Conservation (phyloP, 2,888 invertebrate species). For the Agriopis leucophaearia region DNA sequence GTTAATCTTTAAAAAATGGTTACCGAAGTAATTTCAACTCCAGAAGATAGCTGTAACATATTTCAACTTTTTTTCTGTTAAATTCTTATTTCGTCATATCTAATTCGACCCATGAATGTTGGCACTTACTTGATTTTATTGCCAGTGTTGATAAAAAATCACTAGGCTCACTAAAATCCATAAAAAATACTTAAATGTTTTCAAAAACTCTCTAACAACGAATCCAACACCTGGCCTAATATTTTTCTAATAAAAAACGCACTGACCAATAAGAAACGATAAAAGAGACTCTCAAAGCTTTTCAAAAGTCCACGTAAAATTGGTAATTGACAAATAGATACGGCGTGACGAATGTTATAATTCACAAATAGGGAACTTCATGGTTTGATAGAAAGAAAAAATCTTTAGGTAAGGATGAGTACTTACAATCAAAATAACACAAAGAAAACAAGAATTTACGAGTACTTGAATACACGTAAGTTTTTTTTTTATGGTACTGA, state of each 20-base stretch:
- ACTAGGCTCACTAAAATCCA: conserved; percentile 4
- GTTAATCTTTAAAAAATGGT: neutral
- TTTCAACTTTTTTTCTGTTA: neutral
- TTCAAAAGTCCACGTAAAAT: conserved; percentile 57
- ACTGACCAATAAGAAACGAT: conserved; percentile 45
- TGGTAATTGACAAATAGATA: conserved; percentile 56
- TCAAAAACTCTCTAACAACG: conserved; percentile 14
- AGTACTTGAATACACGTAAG: neutral
- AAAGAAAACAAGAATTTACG: neutral
- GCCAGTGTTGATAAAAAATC: neutral
- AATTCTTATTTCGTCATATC: neutral
- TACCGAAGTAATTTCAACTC: neutral
- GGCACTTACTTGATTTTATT: conserved; percentile 12
- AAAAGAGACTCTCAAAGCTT: conserved; percentile 45
- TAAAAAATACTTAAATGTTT: conserved; percentile 5
- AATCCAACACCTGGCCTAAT: conserved; percentile 26
- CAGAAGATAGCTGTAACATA: neutral
- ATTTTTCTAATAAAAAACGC: conserved; percentile 47
- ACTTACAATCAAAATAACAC: neutral
- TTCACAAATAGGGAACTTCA: conserved; percentile 55
- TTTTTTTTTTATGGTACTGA: too few species aligned
- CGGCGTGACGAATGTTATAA: conserved; percentile 50
- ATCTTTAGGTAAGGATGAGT: conserved; percentile 29
- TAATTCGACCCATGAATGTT: conserved; percentile 11
- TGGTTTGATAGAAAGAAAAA: conserved; percentile 44